phyloP scores from a whole-genome alignment of 2,888 invertebrate species.

The Cephus pygmeus region DNA sequence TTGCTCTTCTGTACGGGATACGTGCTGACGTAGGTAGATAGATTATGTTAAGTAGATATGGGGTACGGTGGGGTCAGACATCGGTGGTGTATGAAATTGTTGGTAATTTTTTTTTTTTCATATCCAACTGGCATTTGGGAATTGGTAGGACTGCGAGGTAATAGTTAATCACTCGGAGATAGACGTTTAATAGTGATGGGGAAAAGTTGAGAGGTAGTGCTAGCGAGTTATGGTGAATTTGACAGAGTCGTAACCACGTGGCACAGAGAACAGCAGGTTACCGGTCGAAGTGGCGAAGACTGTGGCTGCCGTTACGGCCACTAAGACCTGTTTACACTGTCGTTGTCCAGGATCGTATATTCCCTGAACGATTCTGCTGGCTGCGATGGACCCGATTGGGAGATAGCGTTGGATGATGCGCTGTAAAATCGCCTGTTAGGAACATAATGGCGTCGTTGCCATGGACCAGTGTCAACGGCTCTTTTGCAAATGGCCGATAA shows the following conservation, averaged over 20 bases:
- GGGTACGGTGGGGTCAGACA: too few relatives aligned
- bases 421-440: not conserved
- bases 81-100: too few relatives aligned
- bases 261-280: conserved; percentile 42
- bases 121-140: too few relatives aligned
- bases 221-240: conserved; percentile 50
- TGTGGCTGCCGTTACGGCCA: conserved; percentile 45
- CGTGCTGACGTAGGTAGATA: too few relatives aligned
- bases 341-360: conserved; percentile 35
- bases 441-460: not conserved
- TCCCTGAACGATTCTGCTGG: conserved; percentile 2
- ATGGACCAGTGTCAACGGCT: too few relatives aligned
- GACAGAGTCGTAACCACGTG: conserved; percentile 54
- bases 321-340: conserved; percentile 53
- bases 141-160: too few relatives aligned
- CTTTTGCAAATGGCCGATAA: too few relatives aligned
- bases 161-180: too few relatives aligned
- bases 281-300: conserved; percentile 37
- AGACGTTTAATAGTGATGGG: too few relatives aligned
- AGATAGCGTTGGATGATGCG: conserved; percentile 27
- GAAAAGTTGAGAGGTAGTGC: conserved; percentile 22
- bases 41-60: too few relatives aligned
- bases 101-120: too few relatives aligned
- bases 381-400: not conserved
- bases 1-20: not conserved